A percentile compares a stretch with the other conserved stretches of the same genome.
These are phyloP conservation scores for Leucopsar rothschildi DNA, from an alignment of 2,113 vertebrate genomes.

Conservation along the genomic window DNA sequence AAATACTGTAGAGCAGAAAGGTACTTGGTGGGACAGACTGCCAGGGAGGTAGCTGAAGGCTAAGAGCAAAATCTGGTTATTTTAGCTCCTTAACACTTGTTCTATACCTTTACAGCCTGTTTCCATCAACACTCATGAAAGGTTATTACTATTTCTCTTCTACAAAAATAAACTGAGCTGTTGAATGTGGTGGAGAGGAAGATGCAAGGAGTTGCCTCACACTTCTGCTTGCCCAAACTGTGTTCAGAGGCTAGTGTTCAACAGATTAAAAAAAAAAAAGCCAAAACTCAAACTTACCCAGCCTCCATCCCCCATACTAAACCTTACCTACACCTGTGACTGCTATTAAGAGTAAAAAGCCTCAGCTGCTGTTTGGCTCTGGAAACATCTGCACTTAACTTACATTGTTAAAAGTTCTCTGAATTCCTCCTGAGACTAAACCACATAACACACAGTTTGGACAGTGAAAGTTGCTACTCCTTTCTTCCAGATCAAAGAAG, in stretches of 20 bases:
- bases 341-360: neutral
- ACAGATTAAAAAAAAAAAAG: accelerated
- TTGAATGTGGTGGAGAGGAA: neutral
- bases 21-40: neutral
- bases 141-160: neutral
- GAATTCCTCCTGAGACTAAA: neutral
- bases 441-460: accelerated
- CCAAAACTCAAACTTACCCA: neutral
- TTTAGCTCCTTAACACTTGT: neutral
- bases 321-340: neutral
- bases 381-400: neutral
- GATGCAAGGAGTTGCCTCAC: neutral
- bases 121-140: neutral
- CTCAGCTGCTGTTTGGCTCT: neutral
- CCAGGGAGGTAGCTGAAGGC: neutral
- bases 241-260: neutral
- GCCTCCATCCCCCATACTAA: neutral
- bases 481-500: neutral
- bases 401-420: neutral
- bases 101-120: neutral
- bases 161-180: neutral
- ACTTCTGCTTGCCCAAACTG: neutral
- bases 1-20: neutral
- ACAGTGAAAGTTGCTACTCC: neutral
- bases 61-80: neutral